These are phyloP conservation scores for Scopus umbretta DNA, from an alignment of 2,113 vertebrate genomes.

Conservation along the genomic window DNA sequence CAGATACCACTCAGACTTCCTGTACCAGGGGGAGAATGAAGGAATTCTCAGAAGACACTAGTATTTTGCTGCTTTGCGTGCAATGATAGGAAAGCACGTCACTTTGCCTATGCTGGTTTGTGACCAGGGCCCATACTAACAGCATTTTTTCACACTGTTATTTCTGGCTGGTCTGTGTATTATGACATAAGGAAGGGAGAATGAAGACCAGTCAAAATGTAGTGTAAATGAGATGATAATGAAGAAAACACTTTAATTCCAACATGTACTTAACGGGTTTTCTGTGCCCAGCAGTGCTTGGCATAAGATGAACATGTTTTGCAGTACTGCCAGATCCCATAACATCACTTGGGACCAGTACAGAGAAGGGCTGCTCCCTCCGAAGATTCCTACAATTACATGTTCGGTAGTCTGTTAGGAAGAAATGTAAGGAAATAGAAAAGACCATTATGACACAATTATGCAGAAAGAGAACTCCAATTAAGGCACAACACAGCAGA, in stretches of 20 bases:
- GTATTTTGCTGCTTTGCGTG: background rate
- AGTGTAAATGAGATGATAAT: background rate
- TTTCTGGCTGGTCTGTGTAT: background rate
- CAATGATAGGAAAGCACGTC: background rate
- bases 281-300: background rate
- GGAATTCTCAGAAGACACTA: background rate
- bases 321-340: background rate
- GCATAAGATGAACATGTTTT: background rate
- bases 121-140: background rate
- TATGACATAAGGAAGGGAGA: background rate
- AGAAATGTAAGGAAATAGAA: background rate
- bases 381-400: background rate
- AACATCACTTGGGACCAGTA: background rate
- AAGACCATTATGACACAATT: background rate
- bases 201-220: background rate
- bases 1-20: background rate
- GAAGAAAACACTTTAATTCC: conserved; percentile 6
- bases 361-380: background rate
- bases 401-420: background rate
- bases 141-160: background rate
- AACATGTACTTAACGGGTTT: background rate
- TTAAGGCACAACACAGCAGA: background rate
- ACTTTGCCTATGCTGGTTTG: background rate
- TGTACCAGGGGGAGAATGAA: accelerated
- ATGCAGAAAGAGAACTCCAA: background rate